Conservation (phyloP, 2,888 invertebrate species). For the Bibio marci region DNA sequence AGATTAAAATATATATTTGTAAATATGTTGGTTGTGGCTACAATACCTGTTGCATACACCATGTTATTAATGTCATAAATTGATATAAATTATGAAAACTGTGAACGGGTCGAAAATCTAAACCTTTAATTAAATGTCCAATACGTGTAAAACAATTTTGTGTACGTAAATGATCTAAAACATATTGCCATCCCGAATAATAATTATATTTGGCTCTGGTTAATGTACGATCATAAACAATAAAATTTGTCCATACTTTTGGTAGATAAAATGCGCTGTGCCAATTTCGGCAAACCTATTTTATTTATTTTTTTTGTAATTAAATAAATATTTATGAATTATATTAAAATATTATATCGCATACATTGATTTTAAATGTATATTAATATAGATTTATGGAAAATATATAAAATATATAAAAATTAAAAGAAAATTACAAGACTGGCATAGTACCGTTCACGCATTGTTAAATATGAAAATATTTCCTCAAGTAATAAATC, state of each 20-base stretch:
- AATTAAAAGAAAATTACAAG: too few relatives aligned
- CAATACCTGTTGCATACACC: constrained; percentile 42
- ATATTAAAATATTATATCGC: background rate
- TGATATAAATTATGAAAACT: constrained; percentile 71
- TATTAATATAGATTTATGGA: background rate
- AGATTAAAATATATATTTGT: background rate
- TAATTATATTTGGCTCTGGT: constrained; percentile 62
- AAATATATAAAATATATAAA: constrained; percentile 17
- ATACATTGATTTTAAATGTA: background rate
- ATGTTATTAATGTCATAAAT: constrained; percentile 65
- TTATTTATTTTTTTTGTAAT: background rate
- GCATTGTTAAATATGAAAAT: constrained; percentile 46
- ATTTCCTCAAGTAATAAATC: constrained; percentile 56
- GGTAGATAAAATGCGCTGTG: constrained; percentile 52
- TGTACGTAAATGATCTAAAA: constrained; percentile 55
- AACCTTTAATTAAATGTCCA: constrained; percentile 43
- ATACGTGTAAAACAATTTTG: constrained; percentile 51
- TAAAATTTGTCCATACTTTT: constrained; percentile 57
- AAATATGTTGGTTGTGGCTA: too few relatives aligned
- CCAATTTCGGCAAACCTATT: constrained; percentile 37
- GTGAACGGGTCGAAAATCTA: constrained; percentile 53
- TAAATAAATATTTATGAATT: background rate
- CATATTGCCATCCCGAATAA: constrained; percentile 65
- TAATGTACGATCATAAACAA: constrained; percentile 51
- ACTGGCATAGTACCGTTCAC: constrained; percentile 57